phyloP scores from a whole-genome alignment of 1,140 invertebrate genomes.

The Schlechtendalia chinensis region DNA sequence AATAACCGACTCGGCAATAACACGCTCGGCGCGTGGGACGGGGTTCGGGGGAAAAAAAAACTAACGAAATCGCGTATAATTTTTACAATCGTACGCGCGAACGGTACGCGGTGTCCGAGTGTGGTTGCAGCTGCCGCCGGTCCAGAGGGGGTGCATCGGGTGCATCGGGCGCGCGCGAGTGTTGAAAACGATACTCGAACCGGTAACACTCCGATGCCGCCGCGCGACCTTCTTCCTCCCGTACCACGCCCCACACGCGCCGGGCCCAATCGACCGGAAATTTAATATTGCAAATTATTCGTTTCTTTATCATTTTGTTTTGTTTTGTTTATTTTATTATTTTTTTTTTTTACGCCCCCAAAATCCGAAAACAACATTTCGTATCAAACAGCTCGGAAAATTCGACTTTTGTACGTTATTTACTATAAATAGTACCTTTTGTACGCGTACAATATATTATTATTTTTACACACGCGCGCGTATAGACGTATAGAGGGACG shows the following conservation, averaged over 20 bases:
- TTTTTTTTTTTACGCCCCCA: slow-evolving; percentile 6
- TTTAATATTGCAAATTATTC: slow-evolving; percentile 48
- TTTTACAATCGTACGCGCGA: slow-evolving; percentile 24
- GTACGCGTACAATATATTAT: background rate
- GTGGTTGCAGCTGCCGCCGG: slow-evolving; percentile 33
- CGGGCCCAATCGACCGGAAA: slow-evolving; percentile 45
- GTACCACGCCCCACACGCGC: background rate
- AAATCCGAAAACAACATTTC: slow-evolving; percentile 45
- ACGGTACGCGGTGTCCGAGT: slow-evolving; percentile 28
- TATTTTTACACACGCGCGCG: background rate
- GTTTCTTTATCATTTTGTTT: background rate
- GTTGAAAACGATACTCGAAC: slow-evolving; percentile 6
- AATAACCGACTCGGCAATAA: slow-evolving; percentile 44
- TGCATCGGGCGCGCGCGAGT: too few relatives aligned
- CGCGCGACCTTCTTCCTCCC: background rate
- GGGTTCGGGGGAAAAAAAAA: too few relatives aligned
- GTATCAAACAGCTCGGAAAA: slow-evolving; percentile 49
- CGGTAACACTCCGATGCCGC: background rate
- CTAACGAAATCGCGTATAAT: slow-evolving; percentile 8
- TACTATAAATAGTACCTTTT: background rate
- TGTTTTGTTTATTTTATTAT: background rate
- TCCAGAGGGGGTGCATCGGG: background rate
- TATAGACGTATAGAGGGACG: background rate
- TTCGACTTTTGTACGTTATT: slow-evolving; percentile 40
- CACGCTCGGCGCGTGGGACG: background rate